Evolutionary conservation across 2,888 invertebrate species (phyloP), one percentile per base, ranked within the genome.

Genomic region (Ormyrus nitidulus): DNA sequence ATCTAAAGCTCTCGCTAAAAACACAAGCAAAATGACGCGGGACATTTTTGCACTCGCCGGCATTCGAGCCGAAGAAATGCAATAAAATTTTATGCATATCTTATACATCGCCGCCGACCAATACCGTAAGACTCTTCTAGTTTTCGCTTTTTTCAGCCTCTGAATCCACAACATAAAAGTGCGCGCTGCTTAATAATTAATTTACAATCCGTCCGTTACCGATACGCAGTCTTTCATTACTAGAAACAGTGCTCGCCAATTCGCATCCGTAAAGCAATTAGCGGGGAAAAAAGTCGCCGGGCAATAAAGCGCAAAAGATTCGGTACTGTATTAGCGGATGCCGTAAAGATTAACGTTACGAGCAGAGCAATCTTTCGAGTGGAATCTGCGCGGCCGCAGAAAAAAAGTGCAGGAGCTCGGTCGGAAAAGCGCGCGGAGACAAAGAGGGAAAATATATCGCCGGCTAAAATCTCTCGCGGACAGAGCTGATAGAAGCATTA

Each of bases 301-400:
- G 49, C 7, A 53, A 44, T 44, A 54, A n/a, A 34, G 34, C 34
- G 34, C 34, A 66, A 66, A 61, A 61, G 19, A 51, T 53, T 77
- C 53, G 19, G 34, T 54, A 61, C 11, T 72, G 56, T 72, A 78
- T 78, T 68, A 68, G 72, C 48, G 59, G 19, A 59, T n/a, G 59
- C 65, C n/a, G 72, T 13, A 34, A 61, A 53, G 72, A 72, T 72
- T 77, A 77, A 77, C 56, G 59, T 72, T 66, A 71, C 6, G 6
- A 53, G 11, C 34, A 4, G 34, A 4, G 34, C 34, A 34, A 34
- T 34, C 34, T 34, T 34, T 34, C 34, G 34, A 64, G 72, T 46
- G 48, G 48, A 7, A 6, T 44, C 44, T 44, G 34, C 5, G 34
- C 34, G 46, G 62, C 11, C 61, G 72, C n/a, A 53, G 6, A 53